Conservation (phyloP, 2,113 vertebrate species). For the Eretmochelys imbricata region DNA sequence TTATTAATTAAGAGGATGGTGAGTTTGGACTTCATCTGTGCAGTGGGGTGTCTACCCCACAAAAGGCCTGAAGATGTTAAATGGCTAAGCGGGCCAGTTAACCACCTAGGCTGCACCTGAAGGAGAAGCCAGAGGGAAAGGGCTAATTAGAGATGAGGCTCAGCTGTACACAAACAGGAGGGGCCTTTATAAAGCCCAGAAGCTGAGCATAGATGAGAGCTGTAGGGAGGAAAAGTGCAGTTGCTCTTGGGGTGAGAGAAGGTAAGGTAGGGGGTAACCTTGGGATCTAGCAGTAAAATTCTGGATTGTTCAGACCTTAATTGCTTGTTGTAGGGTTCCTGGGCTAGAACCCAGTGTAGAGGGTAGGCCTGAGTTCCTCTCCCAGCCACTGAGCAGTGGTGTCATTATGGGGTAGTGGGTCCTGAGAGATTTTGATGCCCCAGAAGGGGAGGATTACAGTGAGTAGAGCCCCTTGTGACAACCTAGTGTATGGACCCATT, state of each 20-base stretch:
- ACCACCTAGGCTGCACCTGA: too few relatives aligned
- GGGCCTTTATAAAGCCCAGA: neutral
- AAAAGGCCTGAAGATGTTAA: too few relatives aligned
- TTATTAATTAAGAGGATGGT: neutral
- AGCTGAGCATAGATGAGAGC: neutral
- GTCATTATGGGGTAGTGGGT: neutral
- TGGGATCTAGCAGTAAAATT: neutral
- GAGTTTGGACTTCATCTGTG: neutral
- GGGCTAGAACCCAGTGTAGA: neutral
- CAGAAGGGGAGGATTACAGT: neutral
- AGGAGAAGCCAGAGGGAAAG: too few relatives aligned
- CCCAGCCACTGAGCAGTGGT: neutral
- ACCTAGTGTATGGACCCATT: neutral
- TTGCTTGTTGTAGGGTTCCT: neutral
- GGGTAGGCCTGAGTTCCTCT: neutral
- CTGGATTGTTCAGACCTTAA: neutral
- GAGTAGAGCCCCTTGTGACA: neutral
- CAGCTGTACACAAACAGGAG: neutral
- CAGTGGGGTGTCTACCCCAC: too few relatives aligned
- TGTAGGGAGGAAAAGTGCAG: neutral
- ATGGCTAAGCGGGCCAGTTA: too few relatives aligned
- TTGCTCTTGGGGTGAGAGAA: neutral
- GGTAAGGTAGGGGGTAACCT: neutral
- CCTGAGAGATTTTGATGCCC: neutral
- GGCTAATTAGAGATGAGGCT: too few relatives aligned